These are phyloP conservation scores for Nephila pilipes DNA, from an alignment of 1,140 invertebrate genomes.

Conservation along the genomic window DNA sequence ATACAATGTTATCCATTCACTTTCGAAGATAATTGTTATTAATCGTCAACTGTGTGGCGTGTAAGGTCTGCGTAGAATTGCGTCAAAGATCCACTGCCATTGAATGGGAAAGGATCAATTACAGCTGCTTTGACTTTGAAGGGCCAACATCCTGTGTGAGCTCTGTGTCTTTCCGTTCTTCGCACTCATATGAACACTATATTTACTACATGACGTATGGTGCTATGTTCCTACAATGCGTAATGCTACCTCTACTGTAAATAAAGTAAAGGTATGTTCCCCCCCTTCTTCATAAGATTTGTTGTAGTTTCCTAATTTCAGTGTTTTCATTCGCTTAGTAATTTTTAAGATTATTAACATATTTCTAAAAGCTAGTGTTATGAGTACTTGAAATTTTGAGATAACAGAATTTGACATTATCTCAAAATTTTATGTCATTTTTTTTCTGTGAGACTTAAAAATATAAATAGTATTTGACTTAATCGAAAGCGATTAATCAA, in stretches of 20 bases:
- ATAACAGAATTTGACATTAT: too few relatives aligned
- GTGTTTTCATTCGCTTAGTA: too few relatives aligned
- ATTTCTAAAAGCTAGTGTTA: too few relatives aligned
- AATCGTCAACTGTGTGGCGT: not conserved
- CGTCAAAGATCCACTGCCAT: not conserved
- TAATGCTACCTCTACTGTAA: not conserved
- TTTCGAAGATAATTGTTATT: not conserved
- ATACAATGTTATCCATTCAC: too few relatives aligned
- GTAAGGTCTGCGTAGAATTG: not conserved
- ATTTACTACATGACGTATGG: not conserved
- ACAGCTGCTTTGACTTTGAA: not conserved
- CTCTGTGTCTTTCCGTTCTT: conserved; percentile 19
- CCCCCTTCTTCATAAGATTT: not conserved
- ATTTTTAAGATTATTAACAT: too few relatives aligned
- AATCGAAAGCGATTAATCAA: too few relatives aligned
- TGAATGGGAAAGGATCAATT: conserved; percentile 62
- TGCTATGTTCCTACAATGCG: not conserved
- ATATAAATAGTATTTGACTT: too few relatives aligned
- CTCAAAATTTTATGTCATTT: too few relatives aligned
- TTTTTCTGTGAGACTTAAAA: too few relatives aligned
- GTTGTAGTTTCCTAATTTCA: too few relatives aligned
- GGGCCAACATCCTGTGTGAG: conserved; percentile 59
- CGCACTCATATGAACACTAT: not conserved
- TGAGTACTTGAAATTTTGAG: too few relatives aligned
- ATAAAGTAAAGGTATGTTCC: not conserved